These are phyloP conservation scores for Macquaria australasica DNA, from an alignment of 2,113 vertebrate species.

Conservation along the genomic window DNA sequence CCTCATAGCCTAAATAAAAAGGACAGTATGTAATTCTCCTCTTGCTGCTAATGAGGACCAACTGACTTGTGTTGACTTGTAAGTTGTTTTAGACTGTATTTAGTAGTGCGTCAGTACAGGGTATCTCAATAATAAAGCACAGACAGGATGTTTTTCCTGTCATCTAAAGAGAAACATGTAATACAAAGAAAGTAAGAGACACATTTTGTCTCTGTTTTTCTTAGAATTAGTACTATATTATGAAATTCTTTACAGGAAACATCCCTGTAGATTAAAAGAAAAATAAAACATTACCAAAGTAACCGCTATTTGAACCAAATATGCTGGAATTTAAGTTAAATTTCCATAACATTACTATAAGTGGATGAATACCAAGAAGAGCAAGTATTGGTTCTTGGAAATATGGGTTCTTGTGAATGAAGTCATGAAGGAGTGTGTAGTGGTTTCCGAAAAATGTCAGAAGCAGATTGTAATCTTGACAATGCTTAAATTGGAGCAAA, in stretches of 20 bases:
- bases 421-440: background rate
- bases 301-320: background rate
- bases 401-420: background rate
- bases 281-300: background rate
- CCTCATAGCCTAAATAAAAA: slow-evolving; percentile 14
- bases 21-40: slow-evolving; percentile 3
- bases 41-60: slow-evolving; percentile 8
- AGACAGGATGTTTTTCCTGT: background rate
- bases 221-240: background rate
- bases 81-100: background rate
- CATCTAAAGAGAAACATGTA: background rate
- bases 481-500: background rate
- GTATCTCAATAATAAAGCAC: background rate
- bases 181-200: background rate
- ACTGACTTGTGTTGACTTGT: background rate
- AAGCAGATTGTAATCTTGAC: background rate
- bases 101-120: background rate
- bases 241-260: background rate
- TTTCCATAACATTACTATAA: background rate
- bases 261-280: background rate
- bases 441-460: slow-evolving; percentile 3
- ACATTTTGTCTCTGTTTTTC: background rate
- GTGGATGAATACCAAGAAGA: background rate
- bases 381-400: background rate
- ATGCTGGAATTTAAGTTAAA: background rate